Evolutionary conservation across 2,113 vertebrate species (phyloP).

Genomic region (Cephalopterus ornatus): DNA sequence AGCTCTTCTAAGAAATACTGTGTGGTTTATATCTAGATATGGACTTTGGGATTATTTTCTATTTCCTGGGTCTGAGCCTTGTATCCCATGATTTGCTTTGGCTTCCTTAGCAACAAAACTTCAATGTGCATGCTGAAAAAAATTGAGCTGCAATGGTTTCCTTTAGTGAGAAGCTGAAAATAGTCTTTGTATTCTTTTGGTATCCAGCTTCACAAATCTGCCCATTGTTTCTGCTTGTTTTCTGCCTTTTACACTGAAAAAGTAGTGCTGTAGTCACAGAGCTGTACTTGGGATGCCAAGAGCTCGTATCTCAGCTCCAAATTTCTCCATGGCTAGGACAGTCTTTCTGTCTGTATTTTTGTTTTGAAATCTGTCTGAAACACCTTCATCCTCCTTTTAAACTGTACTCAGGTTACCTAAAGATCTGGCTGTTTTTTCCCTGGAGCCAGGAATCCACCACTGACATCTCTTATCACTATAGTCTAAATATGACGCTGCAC

Average conservation of each 20-base stretch:
- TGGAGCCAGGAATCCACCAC: background rate
- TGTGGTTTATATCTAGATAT: background rate
- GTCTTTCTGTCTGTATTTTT: background rate
- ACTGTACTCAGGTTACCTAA: background rate
- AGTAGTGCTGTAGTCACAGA: background rate
- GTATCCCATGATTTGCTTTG: background rate
- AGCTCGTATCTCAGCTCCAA: background rate
- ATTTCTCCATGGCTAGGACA: background rate
- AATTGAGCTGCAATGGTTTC: background rate
- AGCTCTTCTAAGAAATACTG: background rate
- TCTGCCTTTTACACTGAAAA: background rate
- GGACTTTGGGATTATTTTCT: background rate
- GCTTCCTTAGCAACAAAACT: background rate
- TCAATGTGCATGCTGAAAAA: background rate
- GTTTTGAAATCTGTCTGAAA: background rate
- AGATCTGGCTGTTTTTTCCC: background rate
- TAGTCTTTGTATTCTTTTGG: background rate
- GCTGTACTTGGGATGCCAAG: background rate
- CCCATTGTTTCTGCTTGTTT: background rate
- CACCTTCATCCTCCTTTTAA: background rate
- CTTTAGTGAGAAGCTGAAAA: background rate
- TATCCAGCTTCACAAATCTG: background rate
- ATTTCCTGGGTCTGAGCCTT: background rate
- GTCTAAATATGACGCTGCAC: background rate
- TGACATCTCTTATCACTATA: background rate